Conservation (phyloP, 2,888 invertebrate species). For the Sesia apiformis region DNA sequence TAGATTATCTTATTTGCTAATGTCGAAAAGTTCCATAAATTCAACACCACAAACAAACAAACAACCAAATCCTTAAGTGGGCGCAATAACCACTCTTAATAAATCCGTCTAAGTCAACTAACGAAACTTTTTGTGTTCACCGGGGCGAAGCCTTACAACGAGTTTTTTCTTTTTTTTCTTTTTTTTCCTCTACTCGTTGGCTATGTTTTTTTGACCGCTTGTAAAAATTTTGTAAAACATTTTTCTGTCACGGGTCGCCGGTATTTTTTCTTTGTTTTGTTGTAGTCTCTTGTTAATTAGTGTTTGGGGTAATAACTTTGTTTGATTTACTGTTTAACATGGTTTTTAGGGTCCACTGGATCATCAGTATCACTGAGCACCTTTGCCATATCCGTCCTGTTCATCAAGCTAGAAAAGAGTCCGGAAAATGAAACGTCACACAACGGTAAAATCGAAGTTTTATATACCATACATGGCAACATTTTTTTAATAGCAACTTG, state of each 20-base stretch:
- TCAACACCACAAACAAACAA: too few species aligned
- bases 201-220: conserved; percentile 19
- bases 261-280: conserved; percentile 10
- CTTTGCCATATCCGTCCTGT: too few species aligned
- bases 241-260: conserved; percentile 22
- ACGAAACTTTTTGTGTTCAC: conserved; percentile 24
- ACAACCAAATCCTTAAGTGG: too few species aligned
- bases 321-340: background rate
- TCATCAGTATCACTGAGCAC: too few species aligned
- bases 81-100: conserved; percentile 16
- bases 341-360: background rate
- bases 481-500: too few species aligned
- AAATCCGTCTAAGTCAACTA: conserved; percentile 21
- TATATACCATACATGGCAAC: too few species aligned
- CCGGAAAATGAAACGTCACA: too few species aligned
- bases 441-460: too few species aligned
- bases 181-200: conserved; percentile 5
- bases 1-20: too few species aligned
- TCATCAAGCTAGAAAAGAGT: too few species aligned
- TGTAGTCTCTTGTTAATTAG: background rate
- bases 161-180: conserved; percentile 5
- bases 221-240: conserved; percentile 43
- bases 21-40: too few species aligned
- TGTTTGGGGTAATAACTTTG: background rate
- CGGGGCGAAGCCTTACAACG: conserved; percentile 9